A percentile compares a stretch with the other conserved stretches of the same genome.
Evolutionary conservation across 2,888 invertebrate species (phyloP).

Genomic region (Timema podura): DNA sequence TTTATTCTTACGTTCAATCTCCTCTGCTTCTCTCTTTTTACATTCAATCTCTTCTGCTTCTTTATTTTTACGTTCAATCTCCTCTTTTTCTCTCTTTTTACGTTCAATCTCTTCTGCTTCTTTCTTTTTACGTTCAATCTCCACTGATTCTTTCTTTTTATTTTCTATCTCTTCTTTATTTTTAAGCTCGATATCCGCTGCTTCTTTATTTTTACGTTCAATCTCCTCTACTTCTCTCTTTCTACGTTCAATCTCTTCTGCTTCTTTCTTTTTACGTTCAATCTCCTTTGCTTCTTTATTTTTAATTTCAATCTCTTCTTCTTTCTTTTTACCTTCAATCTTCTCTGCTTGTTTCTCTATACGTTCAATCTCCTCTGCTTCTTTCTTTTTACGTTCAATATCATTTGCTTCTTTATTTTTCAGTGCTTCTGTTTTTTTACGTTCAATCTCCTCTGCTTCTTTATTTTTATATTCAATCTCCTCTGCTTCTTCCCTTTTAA

Average conservation of each 20-base stretch:
- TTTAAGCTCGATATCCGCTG: conserved; percentile 24
- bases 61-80: neutral
- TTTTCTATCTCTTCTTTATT: conserved; percentile 15
- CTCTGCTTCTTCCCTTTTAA: neutral
- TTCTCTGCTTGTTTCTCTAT: conserved; percentile 27
- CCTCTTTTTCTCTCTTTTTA: conserved; percentile 16
- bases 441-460: neutral
- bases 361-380: conserved; percentile 25
- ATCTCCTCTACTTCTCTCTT: conserved; percentile 11
- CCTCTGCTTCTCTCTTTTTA: conserved; percentile 9
- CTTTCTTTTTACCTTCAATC: conserved; percentile 16
- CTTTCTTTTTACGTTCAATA: neutral
- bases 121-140: neutral
- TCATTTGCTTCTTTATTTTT: neutral
- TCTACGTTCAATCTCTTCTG: neutral
- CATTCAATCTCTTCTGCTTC: neutral
- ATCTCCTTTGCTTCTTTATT: conserved; percentile 12
- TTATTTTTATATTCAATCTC: neutral
- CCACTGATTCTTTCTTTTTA: neutral
- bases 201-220: conserved; percentile 1
- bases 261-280: neutral
- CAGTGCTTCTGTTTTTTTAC: neutral
- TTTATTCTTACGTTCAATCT: conserved; percentile 12
- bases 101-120: conserved; percentile 13
- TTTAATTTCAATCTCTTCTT: neutral